phyloP scores from a whole-genome alignment of 2,888 invertebrate genomes.

The Lobophora halterata region DNA sequence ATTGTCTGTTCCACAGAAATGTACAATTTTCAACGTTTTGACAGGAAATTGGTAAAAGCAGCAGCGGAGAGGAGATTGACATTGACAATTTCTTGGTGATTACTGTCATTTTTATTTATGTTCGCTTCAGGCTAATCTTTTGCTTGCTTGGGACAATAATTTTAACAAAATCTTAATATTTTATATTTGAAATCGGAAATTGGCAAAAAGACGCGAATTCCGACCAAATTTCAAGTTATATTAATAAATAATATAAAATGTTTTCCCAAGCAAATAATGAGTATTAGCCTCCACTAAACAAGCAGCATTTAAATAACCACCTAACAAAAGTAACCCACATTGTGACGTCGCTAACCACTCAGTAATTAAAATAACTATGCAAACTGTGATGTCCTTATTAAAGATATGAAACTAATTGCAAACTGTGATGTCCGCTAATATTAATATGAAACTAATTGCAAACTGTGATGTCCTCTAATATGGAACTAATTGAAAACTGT shows the following conservation, averaged over 20 bases:
- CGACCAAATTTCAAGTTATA: no score
- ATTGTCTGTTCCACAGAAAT: constrained; percentile 45
- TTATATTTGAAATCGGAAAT: no score
- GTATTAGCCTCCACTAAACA: constrained; percentile 22
- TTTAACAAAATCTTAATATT: not conserved
- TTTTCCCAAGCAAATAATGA: constrained; percentile 18
- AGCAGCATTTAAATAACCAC: constrained; percentile 5
- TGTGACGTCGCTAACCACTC: constrained; percentile 39
- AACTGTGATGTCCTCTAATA: no score
- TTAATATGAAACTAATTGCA: no score
- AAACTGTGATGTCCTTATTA: constrained; percentile 35
- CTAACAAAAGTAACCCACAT: constrained; percentile 18
- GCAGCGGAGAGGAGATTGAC: constrained; percentile 75
- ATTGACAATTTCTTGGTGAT: constrained; percentile 79
- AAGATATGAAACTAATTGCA: no score
- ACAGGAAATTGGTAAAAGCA: constrained; percentile 75
- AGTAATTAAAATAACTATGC: constrained; percentile 36
- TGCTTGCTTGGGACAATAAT: constrained; percentile 21
- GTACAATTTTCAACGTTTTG: constrained; percentile 54
- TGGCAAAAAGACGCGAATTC: no score
- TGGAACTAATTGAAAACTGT: no score
- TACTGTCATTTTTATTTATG: constrained; percentile 45
- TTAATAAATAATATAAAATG: constrained; percentile 7
- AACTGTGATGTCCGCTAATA: no score
- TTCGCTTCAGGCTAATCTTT: constrained; percentile 39